Conservation (phyloP, 2,797 vertebrate species). For the Gorsachius magnificus region DNA sequence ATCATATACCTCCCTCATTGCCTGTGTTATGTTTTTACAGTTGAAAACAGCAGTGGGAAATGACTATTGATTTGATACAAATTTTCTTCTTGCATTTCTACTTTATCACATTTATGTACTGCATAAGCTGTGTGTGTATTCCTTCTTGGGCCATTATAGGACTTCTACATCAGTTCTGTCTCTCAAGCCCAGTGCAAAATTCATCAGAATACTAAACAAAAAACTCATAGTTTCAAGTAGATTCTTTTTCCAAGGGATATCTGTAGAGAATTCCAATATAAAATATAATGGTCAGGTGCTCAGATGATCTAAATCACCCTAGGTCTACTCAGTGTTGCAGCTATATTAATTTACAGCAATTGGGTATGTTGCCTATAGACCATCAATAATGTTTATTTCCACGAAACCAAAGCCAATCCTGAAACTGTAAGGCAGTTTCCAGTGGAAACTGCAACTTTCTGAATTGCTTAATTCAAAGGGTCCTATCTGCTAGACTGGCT, state of each 20-base stretch:
- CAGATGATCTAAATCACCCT: neutral
- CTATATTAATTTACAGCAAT: neutral
- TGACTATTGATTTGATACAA: neutral
- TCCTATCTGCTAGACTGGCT: neutral
- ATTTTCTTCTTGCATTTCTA: slow-evolving; percentile 8
- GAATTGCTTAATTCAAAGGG: neutral
- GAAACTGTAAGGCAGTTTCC: neutral
- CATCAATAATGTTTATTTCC: neutral
- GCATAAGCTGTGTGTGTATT: neutral
- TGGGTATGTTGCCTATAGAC: neutral
- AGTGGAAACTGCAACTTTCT: neutral
- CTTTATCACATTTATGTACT: slow-evolving; percentile 30
- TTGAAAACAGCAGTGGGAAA: slow-evolving; percentile 19
- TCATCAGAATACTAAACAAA: neutral
- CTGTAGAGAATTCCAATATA: neutral
- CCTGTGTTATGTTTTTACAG: neutral
- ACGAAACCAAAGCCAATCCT: neutral
- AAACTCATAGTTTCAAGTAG: neutral
- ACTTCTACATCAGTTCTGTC: neutral
- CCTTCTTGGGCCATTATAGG: neutral
- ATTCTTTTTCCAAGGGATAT: neutral
- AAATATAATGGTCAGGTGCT: neutral
- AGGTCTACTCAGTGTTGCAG: neutral
- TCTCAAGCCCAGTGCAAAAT: neutral
- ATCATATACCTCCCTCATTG: neutral